A percentile compares a stretch with the other conserved stretches of the same genome.
Conservation (phyloP, 53 echinoderm and acorn worm species). For the Paelopatides confundens region DNA sequence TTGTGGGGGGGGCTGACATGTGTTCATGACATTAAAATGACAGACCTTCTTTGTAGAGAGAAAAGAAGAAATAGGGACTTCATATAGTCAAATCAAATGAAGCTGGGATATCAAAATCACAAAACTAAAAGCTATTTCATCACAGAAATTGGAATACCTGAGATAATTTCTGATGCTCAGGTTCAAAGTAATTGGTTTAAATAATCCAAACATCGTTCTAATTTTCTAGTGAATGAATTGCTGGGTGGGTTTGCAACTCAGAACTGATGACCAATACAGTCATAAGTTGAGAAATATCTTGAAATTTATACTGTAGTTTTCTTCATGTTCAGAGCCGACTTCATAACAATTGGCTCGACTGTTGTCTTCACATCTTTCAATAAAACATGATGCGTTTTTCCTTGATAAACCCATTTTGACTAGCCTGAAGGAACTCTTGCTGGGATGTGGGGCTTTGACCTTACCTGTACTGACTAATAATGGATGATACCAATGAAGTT, state of each 20-base stretch:
- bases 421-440: background rate
- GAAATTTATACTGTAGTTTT: background rate
- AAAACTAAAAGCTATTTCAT: too few species aligned
- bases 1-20: too few species aligned
- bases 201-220: background rate
- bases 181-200: slow-evolving; percentile 5
- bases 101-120: too few species aligned
- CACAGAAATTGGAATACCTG: too few species aligned
- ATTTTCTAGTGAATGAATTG: too few species aligned
- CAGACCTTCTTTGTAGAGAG: too few species aligned
- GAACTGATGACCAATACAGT: too few species aligned
- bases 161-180: background rate
- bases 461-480: background rate
- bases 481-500: background rate
- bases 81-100: too few species aligned
- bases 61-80: too few species aligned
- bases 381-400: background rate
- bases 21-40: too few species aligned
- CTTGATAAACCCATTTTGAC: background rate
- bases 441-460: slow-evolving; percentile 21
- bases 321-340: background rate
- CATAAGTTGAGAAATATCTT: too few species aligned
- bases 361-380: background rate
- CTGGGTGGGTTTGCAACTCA: too few species aligned
- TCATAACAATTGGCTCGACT: background rate